These are phyloP conservation scores for Pectinophora gossypiella DNA, from an alignment of 1,140 invertebrate species.

Conservation along the genomic window DNA sequence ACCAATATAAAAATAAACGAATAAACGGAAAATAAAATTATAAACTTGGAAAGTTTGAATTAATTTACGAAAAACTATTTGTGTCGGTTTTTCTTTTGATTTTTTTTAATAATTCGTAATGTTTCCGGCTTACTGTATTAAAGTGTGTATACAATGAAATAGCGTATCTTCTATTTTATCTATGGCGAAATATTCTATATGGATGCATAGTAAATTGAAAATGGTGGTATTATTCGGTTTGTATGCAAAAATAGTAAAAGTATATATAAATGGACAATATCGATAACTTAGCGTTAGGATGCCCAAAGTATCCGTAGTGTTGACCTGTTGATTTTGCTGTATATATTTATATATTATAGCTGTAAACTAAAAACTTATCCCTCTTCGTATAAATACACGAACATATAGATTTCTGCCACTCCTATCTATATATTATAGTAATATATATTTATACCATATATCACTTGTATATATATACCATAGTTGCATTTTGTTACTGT, in stretches of 20 bases:
- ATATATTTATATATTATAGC: conserved; percentile 40
- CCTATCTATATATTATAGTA: conserved; percentile 6
- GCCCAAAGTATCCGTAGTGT: conserved; percentile 68
- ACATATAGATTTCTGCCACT: conserved; percentile 41
- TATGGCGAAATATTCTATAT: conserved; percentile 50
- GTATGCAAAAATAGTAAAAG: conserved; percentile 68
- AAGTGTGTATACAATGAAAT: not conserved
- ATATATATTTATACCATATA: not conserved
- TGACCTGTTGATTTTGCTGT: conserved; percentile 59
- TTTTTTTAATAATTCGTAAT: conserved; percentile 9
- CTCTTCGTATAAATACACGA: conserved; percentile 40
- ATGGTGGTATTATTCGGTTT: conserved; percentile 59
- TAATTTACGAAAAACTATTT: conserved; percentile 20
- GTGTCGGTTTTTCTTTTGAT: conserved; percentile 22
- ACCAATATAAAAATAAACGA: conserved; percentile 24
- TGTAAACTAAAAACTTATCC: conserved; percentile 68
- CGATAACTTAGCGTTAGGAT: conserved; percentile 69
- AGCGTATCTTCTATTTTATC: conserved; percentile 28
- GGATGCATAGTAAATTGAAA: conserved; percentile 62
- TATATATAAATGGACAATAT: conserved; percentile 60
- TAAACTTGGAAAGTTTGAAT: conserved; percentile 33
- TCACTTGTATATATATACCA: conserved; percentile 1
- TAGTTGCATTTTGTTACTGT: not conserved
- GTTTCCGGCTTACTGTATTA: conserved; percentile 3
- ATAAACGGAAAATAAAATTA: conserved; percentile 44